A percentile compares a stretch with the other conserved stretches of the same genome.
phyloP scores from a whole-genome alignment of 2,888 invertebrate species.

The Drosophila mercatorum region DNA sequence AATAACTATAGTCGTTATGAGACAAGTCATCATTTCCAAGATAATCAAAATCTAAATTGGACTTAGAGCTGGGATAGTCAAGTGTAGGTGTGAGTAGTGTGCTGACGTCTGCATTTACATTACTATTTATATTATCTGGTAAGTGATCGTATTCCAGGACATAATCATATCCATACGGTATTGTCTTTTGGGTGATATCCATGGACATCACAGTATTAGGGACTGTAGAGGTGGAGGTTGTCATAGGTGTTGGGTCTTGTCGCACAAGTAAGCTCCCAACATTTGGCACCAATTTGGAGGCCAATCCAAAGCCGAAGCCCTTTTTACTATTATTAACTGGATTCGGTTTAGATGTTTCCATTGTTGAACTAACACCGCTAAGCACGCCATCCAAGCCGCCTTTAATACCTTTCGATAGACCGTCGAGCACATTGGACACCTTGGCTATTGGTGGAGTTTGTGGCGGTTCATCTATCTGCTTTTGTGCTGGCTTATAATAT shows the following conservation, averaged over 20 bases:
- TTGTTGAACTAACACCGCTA: slow-evolving; percentile 64
- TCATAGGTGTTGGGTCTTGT: slow-evolving; percentile 6
- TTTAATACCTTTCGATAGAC: slow-evolving; percentile 81
- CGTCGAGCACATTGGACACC: slow-evolving; percentile 77
- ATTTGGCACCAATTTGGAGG: slow-evolving; percentile 81
- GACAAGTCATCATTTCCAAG: slow-evolving; percentile 35
- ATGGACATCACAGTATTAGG: slow-evolving; percentile 6
- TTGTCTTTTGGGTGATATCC: slow-evolving; percentile 3
- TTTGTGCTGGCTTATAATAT: slow-evolving; percentile 63
- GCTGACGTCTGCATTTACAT: slow-evolving; percentile 12
- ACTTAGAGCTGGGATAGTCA: slow-evolving; percentile 4
- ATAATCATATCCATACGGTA: slow-evolving; percentile 16
- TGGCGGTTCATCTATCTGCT: slow-evolving; percentile 17
- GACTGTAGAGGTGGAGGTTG: neutral
- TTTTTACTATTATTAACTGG: slow-evolving; percentile 47
- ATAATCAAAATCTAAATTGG: slow-evolving; percentile 19
- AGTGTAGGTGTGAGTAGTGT: slow-evolving; percentile 24
- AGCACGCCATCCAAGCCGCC: slow-evolving; percentile 82
- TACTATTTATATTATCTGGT: slow-evolving; percentile 13
- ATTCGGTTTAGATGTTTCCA: slow-evolving; percentile 32
- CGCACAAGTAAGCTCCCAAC: slow-evolving; percentile 68
- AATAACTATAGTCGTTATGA: slow-evolving; percentile 73
- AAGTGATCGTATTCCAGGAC: neutral
- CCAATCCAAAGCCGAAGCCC: slow-evolving; percentile 78
- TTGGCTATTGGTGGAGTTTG: slow-evolving; percentile 65